Percentiles rank a stretch among this genome's conserved stretches.
Conservation (phyloP, 2,797 vertebrate species). For the Gadopsis bispinosus region DNA sequence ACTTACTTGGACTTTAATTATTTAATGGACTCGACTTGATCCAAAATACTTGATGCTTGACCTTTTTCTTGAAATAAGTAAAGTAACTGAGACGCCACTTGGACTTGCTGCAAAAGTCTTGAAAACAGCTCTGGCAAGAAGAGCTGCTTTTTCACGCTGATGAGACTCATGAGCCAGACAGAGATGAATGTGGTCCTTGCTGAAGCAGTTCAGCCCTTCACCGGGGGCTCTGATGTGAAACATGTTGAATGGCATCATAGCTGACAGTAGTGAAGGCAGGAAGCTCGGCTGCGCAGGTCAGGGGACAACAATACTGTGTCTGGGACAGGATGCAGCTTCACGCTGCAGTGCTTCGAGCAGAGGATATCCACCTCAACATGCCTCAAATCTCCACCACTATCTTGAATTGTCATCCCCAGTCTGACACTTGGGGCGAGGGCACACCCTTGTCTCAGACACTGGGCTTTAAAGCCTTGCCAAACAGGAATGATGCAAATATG, state of each 20-base stretch:
- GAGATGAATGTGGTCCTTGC: not conserved
- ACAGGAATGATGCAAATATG: constrained; percentile 45
- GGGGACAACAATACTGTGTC: constrained; percentile 63
- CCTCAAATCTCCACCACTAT: constrained; percentile 23
- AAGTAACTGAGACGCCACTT: not conserved
- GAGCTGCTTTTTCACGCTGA: not conserved
- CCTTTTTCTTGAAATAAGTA: too few species aligned
- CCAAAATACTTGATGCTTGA: too few species aligned
- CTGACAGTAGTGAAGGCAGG: constrained; percentile 55
- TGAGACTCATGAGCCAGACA: constrained; percentile 3
- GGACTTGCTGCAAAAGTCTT: not conserved
- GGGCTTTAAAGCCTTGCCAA: constrained; percentile 61
- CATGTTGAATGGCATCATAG: not conserved
- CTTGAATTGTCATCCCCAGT: constrained; percentile 36
- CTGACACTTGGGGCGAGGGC: constrained; percentile 39
- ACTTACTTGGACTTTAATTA: too few species aligned
- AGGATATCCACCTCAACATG: constrained; percentile 75
- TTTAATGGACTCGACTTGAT: too few species aligned
- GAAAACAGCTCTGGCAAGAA: not conserved
- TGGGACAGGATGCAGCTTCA: constrained; percentile 80
- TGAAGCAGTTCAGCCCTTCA: constrained; percentile 1
- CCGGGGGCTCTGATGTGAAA: constrained; percentile 8
- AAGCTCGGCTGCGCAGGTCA: constrained; percentile 46
- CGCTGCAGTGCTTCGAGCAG: constrained; percentile 30
- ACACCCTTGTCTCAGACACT: constrained; percentile 30